Base-by-base conservation (phyloP, 2,113 vertebrate genomes). In the Macroglossus sobrinus region DNA sequence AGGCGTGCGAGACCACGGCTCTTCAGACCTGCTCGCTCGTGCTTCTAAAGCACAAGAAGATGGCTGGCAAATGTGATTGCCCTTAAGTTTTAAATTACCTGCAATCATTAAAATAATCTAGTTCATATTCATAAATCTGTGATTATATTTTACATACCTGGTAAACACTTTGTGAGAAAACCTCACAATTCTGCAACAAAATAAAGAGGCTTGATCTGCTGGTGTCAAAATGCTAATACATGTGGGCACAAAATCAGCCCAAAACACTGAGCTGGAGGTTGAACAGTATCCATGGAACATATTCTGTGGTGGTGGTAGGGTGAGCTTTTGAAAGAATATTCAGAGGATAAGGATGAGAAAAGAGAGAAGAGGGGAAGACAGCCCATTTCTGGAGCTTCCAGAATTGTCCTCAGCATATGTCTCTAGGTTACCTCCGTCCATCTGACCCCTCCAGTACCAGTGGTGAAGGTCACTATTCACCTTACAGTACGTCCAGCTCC, bases 21-120 rank as follows among this genome's bases (percentile, higher is more conserved):
- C 89, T 93, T 86, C 78, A 64, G 43, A 94, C 13, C 43, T 7
- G 7, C 93, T 93, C 91, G 7, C 94, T 95, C 26, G 26, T 82
- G 72, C 82, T 95, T 76, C 84, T 72, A 79, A 90, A 96, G 82
- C 89, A 63, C 85, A 1, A 11, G 38, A 59, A 93, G 96, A 90
- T 43, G 78, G 72, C 86, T 94, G 78, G 85, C 26, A 94, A 91
- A 91, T 93, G 91, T 95, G 97, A 98, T 98, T 97, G 97, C 97
- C 97, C 97, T 96, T 96, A 98, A 95, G 97, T 96, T 97, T 91
- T 94, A 97, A 97, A 98, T 97, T 96, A 97, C 97, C 97, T 96
- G 96, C 97, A 96, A 96, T 97, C 97, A 97, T 97, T 98, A 97
- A 98, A 98, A 95, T 97, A 97, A 97, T 97, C 97, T 97, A 95